A percentile compares a stretch with the other conserved stretches of the same genome.
These are phyloP conservation scores for Gouania willdenowi DNA, from an alignment of 2,797 vertebrate species.

Conservation along the genomic window DNA sequence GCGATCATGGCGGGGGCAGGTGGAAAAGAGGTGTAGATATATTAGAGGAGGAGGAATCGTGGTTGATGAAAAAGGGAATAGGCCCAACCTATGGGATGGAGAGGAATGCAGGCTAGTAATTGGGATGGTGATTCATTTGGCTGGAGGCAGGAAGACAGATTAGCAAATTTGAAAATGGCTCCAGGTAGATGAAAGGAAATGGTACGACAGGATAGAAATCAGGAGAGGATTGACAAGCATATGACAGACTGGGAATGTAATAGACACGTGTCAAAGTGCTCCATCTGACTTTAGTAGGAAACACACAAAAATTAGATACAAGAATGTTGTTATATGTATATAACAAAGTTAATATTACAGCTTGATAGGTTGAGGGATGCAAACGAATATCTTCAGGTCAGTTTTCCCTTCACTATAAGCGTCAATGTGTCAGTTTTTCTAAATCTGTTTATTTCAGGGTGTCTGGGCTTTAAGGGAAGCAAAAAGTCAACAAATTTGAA, in stretches of 20 bases:
- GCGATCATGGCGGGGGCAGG: constrained; percentile 11
- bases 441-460: neutral
- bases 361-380: neutral
- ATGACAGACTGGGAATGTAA: constrained; percentile 15
- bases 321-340: constrained; percentile 16
- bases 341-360: constrained; percentile 20
- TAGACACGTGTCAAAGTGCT: constrained; percentile 28
- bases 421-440: neutral
- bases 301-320: constrained; percentile 31
- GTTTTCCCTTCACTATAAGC: no score
- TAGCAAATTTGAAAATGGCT: constrained; percentile 30
- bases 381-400: neutral
- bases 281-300: constrained; percentile 15
- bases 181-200: constrained; percentile 33
- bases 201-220: constrained; percentile 23
- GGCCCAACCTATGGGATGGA: constrained; percentile 15
- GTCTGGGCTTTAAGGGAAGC: neutral
- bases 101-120: constrained; percentile 19
- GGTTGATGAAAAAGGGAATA: constrained; percentile 8
- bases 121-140: constrained; percentile 44
- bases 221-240: constrained; percentile 18
- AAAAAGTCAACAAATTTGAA: neutral
- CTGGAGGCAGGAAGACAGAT: constrained; percentile 32
- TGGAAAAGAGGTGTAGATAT: constrained; percentile 12
- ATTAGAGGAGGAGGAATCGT: neutral